A percentile compares a stretch with the other conserved stretches of the same genome.
These are phyloP conservation scores for Drosophila nigrodunni DNA, from an alignment of 1,140 invertebrate species.

Conservation along the genomic window DNA sequence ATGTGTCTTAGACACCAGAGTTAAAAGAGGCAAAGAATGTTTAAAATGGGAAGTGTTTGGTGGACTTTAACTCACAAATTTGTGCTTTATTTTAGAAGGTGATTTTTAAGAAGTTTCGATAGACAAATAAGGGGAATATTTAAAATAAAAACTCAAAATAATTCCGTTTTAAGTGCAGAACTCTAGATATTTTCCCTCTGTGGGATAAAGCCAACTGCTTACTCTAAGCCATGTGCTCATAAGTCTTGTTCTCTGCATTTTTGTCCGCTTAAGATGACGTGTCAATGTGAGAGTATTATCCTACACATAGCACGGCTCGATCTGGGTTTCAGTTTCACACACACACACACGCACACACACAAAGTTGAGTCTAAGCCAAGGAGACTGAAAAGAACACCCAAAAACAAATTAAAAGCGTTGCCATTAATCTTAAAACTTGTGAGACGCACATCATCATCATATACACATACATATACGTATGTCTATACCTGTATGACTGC, in stretches of 20 bases:
- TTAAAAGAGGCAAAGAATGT: background rate
- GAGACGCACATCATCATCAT: constrained; percentile 40
- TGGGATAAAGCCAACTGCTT: too few species aligned
- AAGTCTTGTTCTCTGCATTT: background rate
- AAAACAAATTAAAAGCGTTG: constrained; percentile 80
- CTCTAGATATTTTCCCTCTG: too few species aligned
- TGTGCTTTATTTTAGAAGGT: too few species aligned
- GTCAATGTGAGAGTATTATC: constrained; percentile 62
- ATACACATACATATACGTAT: background rate
- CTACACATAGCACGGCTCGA: background rate
- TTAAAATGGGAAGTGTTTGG: too few species aligned
- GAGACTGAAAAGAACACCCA: constrained; percentile 57
- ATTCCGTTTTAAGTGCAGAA: too few species aligned
- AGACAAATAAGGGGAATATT: too few species aligned
- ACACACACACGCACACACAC: background rate
- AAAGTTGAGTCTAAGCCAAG: background rate
- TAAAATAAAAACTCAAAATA: too few species aligned
- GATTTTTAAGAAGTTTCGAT: too few species aligned
- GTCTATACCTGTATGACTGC: background rate
- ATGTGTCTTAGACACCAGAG: background rate
- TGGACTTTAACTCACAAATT: too few species aligned
- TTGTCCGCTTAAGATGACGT: constrained; percentile 32
- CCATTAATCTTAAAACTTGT: constrained; percentile 74
- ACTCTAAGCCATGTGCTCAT: too few species aligned
- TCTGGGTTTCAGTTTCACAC: constrained; percentile 15